Conservation (phyloP, 2,113 vertebrate genomes). For the Pangasianodon hypophthalmus region DNA sequence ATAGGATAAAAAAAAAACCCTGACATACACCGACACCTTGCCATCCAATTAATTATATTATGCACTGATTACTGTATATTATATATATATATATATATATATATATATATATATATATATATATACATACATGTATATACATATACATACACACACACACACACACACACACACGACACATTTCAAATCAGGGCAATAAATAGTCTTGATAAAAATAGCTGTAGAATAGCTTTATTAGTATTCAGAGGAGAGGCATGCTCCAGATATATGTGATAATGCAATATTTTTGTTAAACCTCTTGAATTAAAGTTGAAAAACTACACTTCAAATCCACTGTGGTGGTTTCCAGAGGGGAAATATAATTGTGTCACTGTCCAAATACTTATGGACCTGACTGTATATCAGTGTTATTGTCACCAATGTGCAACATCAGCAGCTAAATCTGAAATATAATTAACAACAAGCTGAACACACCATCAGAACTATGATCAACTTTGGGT, state of each 20-base stretch:
- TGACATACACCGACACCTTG: background rate
- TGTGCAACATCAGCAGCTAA: background rate
- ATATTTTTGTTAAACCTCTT: too few species aligned
- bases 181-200: background rate
- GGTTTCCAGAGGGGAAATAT: too few species aligned
- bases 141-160: background rate
- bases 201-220: background rate
- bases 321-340: too few species aligned
- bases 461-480: background rate
- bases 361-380: too few species aligned
- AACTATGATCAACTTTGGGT: background rate
- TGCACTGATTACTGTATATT: background rate
- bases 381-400: too few species aligned
- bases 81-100: too few species aligned
- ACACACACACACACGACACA: background rate
- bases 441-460: background rate
- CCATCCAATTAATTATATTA: background rate
- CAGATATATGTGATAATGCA: background rate
- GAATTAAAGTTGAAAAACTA: too few species aligned
- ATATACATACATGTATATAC: too few species aligned
- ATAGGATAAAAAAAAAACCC: background rate
- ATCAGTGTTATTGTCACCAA: background rate
- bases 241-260: background rate
- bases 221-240: background rate
- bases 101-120: too few species aligned